Conservation (phyloP, 2,113 vertebrate species). For the Mustela lutreola region DNA sequence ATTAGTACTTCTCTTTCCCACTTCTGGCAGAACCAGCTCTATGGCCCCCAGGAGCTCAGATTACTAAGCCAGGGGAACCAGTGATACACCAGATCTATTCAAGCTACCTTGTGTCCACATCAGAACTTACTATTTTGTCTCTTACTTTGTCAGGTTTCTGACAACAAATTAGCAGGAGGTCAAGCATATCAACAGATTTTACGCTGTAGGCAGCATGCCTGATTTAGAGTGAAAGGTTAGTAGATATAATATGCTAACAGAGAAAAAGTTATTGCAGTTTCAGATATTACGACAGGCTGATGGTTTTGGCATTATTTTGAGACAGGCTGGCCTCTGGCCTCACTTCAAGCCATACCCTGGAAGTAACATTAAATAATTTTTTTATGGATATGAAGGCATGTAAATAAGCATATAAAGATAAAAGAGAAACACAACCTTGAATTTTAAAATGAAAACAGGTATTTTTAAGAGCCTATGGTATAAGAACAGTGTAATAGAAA, state of each 20-base stretch:
- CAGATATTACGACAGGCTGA: not conserved
- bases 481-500: not conserved
- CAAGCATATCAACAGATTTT: not conserved
- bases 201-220: not conserved
- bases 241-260: not conserved
- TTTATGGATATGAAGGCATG: not conserved
- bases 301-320: conserved; percentile 37
- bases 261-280: conserved; percentile 42
- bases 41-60: not conserved
- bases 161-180: conserved; percentile 58
- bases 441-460: conserved; percentile 40
- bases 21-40: not conserved
- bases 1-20: not conserved
- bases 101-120: not conserved
- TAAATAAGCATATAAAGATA: conserved; percentile 42
- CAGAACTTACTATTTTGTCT: not conserved
- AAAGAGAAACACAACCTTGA: conserved; percentile 32
- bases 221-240: conserved; percentile 43
- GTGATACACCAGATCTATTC: not conserved
- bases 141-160: conserved; percentile 29
- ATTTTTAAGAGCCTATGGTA: conserved; percentile 7
- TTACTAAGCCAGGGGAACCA: not conserved
- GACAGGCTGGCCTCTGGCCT: not conserved
- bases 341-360: not conserved
- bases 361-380: conserved; percentile 19